A percentile compares a stretch with the other conserved stretches of the same genome.
Conservation (phyloP, 2,797 vertebrate species). For the Gymnothorax reevesii region DNA sequence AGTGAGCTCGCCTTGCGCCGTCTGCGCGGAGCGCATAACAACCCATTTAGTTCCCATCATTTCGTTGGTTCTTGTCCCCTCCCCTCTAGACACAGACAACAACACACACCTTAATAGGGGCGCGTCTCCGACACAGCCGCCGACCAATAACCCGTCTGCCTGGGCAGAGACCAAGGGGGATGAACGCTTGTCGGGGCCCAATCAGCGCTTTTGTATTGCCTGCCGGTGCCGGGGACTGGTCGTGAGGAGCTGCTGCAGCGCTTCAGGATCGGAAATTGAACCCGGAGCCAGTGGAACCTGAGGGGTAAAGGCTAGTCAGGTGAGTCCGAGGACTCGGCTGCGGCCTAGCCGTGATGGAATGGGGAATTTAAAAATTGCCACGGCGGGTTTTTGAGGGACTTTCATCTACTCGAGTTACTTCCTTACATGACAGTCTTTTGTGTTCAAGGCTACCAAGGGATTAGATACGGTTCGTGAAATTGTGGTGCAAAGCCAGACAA, state of each 20-base stretch:
- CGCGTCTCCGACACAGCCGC: constrained; percentile 63
- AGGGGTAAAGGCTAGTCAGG: constrained; percentile 75
- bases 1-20: constrained; percentile 54
- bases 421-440: constrained; percentile 6
- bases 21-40: constrained; percentile 62
- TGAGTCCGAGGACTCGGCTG: constrained; percentile 75
- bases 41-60: constrained; percentile 63
- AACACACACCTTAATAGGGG: constrained; percentile 71
- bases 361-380: constrained; percentile 48
- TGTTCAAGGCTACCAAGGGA: not conserved
- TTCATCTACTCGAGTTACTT: not conserved
- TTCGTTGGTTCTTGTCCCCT: constrained; percentile 64
- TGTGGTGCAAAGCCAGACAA: constrained; percentile 65
- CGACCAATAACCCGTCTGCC: constrained; percentile 68
- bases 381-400: constrained; percentile 46
- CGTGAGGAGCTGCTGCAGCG: constrained; percentile 75
- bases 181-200: constrained; percentile 73
- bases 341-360: constrained; percentile 62
- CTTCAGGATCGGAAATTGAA: constrained; percentile 79
- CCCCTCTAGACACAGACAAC: constrained; percentile 76
- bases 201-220: constrained; percentile 79
- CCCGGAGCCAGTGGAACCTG: constrained; percentile 76
- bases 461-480: constrained; percentile 32
- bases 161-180: constrained; percentile 62
- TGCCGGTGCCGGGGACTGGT: constrained; percentile 83